These are phyloP conservation scores for Myzus persicae DNA, from an alignment of 1,140 invertebrate genomes.

Conservation along the genomic window DNA sequence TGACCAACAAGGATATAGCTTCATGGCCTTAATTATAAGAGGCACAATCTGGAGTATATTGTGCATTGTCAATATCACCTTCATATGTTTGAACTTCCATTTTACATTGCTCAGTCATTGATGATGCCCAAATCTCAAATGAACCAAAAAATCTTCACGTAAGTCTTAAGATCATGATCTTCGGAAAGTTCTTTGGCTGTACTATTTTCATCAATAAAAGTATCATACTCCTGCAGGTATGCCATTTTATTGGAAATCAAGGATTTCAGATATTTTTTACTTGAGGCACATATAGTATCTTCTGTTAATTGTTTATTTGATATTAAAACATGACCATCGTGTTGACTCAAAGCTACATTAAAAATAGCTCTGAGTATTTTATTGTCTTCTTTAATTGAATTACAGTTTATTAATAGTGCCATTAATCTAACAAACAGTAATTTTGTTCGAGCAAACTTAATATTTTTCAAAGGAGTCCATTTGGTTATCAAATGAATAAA, in stretches of 20 bases:
- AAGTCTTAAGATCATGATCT: not conserved
- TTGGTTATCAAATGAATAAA: not conserved
- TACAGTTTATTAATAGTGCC: not conserved
- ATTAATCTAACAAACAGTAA: not conserved
- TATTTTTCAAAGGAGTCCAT: not conserved
- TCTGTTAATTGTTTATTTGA: not conserved
- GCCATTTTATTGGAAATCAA: not conserved
- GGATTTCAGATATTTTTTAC: constrained; percentile 1
- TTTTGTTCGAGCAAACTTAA: not conserved
- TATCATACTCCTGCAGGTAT: not conserved
- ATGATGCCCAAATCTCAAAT: constrained; percentile 1
- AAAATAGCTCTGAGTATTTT: not conserved
- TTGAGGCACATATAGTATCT: constrained; percentile 2
- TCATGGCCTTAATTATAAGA: not conserved
- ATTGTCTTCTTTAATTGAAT: not conserved
- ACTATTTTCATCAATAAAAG: not conserved
- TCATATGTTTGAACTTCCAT: not conserved
- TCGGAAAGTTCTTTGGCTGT: not conserved
- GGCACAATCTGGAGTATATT: not conserved
- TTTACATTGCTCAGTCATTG: not conserved
- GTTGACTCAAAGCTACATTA: constrained; percentile 5
- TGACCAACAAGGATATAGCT: constrained; percentile 22
- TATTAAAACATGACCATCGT: not conserved
- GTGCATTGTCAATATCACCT: not conserved
- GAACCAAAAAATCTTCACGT: not conserved